Percentiles rank a stretch among this genome's conserved stretches.
Evolutionary conservation across 2,113 vertebrate genomes (phyloP).

Genomic region (Dicrurus megarhynchus): DNA sequence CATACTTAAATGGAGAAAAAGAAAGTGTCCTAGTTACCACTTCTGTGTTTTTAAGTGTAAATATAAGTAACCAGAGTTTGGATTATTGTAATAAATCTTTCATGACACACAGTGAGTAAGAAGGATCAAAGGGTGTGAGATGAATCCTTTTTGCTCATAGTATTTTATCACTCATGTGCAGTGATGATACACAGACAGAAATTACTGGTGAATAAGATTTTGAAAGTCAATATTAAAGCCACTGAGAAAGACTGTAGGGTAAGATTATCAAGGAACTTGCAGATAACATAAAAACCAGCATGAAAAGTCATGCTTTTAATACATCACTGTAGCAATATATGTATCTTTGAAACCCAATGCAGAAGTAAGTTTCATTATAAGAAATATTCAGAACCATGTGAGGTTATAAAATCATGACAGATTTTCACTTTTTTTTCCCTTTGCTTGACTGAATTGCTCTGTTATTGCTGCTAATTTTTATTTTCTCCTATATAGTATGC

Average conservation of each 20-base stretch:
- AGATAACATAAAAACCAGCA: background rate
- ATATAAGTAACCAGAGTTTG: background rate
- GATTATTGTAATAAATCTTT: background rate
- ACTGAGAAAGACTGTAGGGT: background rate
- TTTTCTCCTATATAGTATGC: background rate
- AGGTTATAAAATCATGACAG: background rate
- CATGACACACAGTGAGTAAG: background rate
- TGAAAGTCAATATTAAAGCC: background rate
- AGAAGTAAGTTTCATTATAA: background rate
- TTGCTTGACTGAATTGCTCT: background rate
- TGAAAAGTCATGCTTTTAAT: background rate
- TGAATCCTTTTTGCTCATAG: background rate
- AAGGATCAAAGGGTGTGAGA: background rate
- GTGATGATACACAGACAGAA: background rate
- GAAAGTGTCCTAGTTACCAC: background rate
- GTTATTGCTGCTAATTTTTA: background rate
- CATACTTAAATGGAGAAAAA: background rate
- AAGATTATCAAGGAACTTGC: background rate
- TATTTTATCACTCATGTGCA: background rate
- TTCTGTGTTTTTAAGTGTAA: background rate
- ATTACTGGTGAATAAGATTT: background rate
- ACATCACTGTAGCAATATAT: background rate
- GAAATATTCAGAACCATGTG: background rate
- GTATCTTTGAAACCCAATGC: background rate
- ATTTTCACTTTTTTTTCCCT: background rate